Base-by-base conservation (phyloP, 2,797 vertebrate genomes). In the Pangasius macronema region DNA sequence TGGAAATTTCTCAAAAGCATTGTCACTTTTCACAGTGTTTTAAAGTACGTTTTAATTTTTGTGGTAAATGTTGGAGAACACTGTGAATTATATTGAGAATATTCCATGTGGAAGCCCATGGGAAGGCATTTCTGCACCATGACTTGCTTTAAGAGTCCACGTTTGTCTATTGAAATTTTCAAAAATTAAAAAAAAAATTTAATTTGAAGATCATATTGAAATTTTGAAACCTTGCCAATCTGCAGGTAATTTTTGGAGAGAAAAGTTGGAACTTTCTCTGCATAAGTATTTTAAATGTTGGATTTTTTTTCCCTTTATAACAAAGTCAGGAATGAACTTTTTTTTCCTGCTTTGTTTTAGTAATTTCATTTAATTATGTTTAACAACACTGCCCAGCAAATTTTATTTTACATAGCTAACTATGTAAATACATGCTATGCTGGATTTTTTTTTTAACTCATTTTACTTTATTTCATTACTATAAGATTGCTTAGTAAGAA, bases 1-100 rank as follows among this genome's bases (percentile, higher is more conserved):
- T 86, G 85, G 85, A 79, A 11, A 79, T 79, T 39, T 86, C 46
- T 77, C 9, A 65, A 36, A 79, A 46, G 61, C 82, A 83, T 68
- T 36, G 63, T 63, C 57, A 70, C 65, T 85, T 85, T 75, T 70
- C 30, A 65, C 42, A 84, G 49, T 85, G 36, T 24, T 79, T 55
- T 55, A 5, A 79, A 85, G 5, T 59, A 18, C 0, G 42, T 63
- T 49, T 76, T 33, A 20, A 51, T 68, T 68, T 82, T 24, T 59
- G 5, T 22, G 42, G 2, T 65, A 20, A 65, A 49, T 65, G 59
- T 30, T 83, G 18, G 13, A 36, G 77, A 46, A n/a, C 24, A 2
- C 24, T 42, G 49, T 33, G 76, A 76, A 53, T 36, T 55, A 57
- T 77, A 33, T 33, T 55, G 76, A 57, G 76, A 61, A 63, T 82